Percentiles rank a stretch among this genome's conserved stretches.
Evolutionary conservation across 1,140 invertebrate genomes (phyloP).

Genomic region (Zaprionus ghesquierei): DNA sequence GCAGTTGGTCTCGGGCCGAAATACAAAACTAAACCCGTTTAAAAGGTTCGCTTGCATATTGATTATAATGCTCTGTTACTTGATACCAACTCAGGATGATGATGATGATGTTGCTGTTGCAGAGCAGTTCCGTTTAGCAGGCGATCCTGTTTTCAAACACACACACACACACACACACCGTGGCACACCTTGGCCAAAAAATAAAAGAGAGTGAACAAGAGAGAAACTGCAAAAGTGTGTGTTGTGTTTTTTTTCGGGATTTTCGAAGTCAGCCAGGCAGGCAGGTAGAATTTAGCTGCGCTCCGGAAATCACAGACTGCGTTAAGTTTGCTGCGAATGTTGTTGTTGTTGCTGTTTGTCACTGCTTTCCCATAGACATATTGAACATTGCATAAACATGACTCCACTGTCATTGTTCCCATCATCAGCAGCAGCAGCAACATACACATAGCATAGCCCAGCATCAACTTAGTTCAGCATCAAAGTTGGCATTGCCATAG

Average conservation of each 20-base stretch:
- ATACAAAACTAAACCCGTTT: slow-evolving; percentile 23
- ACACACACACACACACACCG: neutral
- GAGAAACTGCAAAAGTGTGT: slow-evolving; percentile 1
- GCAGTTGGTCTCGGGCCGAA: slow-evolving; percentile 32
- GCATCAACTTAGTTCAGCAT: slow-evolving; percentile 17
- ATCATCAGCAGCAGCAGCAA: slow-evolving; percentile 25
- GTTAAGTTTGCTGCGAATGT: neutral
- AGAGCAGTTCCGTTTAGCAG: slow-evolving; percentile 63
- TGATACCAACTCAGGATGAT: slow-evolving; percentile 38
- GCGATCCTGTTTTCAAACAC: slow-evolving; percentile 44
- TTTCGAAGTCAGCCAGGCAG: neutral
- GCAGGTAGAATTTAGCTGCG: slow-evolving; percentile 38
- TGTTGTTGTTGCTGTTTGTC: slow-evolving; percentile 3
- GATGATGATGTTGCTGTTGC: slow-evolving; percentile 32
- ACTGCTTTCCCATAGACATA: slow-evolving; percentile 44
- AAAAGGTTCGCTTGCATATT: slow-evolving; percentile 41
- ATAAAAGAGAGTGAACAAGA: neutral
- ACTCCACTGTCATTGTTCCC: slow-evolving; percentile 50
- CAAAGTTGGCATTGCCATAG: slow-evolving; percentile 43
- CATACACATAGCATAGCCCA: neutral
- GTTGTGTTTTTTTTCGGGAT: neutral
- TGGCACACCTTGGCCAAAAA: neutral
- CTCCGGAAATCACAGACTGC: slow-evolving; percentile 37
- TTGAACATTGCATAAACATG: slow-evolving; percentile 56
- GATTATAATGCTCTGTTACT: slow-evolving; percentile 51